phyloP scores from a whole-genome alignment of 2,113 vertebrate species.

The Channa argus region DNA sequence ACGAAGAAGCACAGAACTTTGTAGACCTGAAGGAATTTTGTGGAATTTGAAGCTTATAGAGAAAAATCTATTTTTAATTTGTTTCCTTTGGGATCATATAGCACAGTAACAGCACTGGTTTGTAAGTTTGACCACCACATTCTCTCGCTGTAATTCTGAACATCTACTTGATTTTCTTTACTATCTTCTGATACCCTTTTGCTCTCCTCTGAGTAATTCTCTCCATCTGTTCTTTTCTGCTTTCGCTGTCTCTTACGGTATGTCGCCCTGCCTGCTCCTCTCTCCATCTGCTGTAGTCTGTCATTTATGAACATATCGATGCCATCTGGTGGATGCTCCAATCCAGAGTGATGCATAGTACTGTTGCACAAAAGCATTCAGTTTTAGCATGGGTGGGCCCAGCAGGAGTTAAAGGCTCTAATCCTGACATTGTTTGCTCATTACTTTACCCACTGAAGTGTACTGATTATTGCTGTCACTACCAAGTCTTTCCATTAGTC shows the following conservation, averaged over 20 bases:
- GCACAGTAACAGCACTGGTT: neutral
- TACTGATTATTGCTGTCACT: constrained; percentile 2
- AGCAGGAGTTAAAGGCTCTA: constrained; percentile 32
- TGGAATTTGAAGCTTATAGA: neutral
- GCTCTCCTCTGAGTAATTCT: constrained; percentile 23
- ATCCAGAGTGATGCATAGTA: constrained; percentile 44
- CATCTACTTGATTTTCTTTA: constrained; percentile 30
- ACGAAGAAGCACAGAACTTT: neutral
- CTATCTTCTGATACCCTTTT: constrained; percentile 11
- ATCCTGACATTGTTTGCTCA: constrained; percentile 50
- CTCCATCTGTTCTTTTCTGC: constrained; percentile 62
- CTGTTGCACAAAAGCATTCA: constrained; percentile 34
- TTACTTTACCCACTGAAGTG: constrained; percentile 19
- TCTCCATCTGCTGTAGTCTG: constrained; percentile 56
- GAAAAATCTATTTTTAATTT: neutral
- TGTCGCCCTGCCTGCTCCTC: constrained; percentile 34
- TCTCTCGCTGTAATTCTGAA: neutral
- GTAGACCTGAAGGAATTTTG: neutral
- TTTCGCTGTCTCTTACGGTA: constrained; percentile 54
- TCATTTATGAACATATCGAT: constrained; percentile 65
- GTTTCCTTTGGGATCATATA: neutral
- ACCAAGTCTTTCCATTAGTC: neutral
- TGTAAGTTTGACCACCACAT: neutral
- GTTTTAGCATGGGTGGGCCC: constrained; percentile 15
- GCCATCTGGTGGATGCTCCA: constrained; percentile 68